Base-by-base conservation (phyloP, 2,113 vertebrate genomes). In the Brachypodius melanocephalos region DNA sequence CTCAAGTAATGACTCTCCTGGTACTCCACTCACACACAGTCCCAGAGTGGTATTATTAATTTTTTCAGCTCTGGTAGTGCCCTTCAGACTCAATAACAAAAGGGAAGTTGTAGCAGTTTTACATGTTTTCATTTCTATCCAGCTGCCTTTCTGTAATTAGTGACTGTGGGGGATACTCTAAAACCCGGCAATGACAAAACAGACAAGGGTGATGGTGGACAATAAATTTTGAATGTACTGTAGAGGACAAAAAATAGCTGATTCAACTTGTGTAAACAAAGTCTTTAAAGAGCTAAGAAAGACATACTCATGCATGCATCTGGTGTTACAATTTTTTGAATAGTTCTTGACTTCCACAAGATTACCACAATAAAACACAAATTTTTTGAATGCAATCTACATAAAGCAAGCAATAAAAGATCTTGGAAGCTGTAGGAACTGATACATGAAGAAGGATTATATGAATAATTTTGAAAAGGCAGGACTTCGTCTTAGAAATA, bases 71-170 rank as follows among this genome's bases (percentile, higher is more conserved):
- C 21, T 84, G 68, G 72, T 59, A 90, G 21, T 6, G 10, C 59
- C 55, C 68, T 86, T 90, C 86, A 87, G 86, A 77, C n/a, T 86
- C 76, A 17, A 14, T 74, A 86, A 63, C 49, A 86, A 68, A 67
- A 59, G 57, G 74, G 72, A 93, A 69, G 88, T 69, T 62, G 57
- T 75, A 79, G 45, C 36, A 62, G 26, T 88, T 93, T 94, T 90
- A 63, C 0, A 0, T 61, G 28, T 68, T 93, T 75, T 85, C 34
- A 52, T 85, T 85, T 95, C 74, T 82, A 52, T 76, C 82, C 75
- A 93, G 78, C 54, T 95, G 92, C 71, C 54, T 94, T 91, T 89
- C 81, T 79, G 71, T 49, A 82, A 15, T 88, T 73, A 58, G 45
- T 54, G 76, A 61, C 48, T 14, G 20, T 34, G 16, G 61, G 51